These are phyloP conservation scores for Dendrolimus pini DNA, from an alignment of 2,888 invertebrate genomes.

Conservation along the genomic window DNA sequence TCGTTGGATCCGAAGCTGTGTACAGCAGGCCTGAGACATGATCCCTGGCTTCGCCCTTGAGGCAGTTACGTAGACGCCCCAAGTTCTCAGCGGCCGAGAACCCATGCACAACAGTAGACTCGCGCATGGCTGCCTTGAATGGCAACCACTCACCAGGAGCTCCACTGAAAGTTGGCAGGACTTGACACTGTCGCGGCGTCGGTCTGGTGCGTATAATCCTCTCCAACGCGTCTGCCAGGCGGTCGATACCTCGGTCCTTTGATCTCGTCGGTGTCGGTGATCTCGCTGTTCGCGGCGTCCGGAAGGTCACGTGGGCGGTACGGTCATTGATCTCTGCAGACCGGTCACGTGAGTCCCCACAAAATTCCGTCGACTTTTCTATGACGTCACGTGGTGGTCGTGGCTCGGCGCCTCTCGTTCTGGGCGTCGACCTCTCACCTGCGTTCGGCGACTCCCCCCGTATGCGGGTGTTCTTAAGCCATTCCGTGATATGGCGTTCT, in stretches of 20 bases:
- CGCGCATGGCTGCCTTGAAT: not conserved
- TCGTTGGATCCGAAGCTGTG: conserved; percentile 9
- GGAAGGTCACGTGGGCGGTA: not conserved
- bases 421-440: too few relatives aligned
- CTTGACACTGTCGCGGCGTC: not conserved
- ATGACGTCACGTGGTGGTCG: not conserved
- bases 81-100: conserved; percentile 9
- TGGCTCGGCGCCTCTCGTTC: not conserved
- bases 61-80: conserved; percentile 7
- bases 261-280: not conserved
- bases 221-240: not conserved
- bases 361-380: not conserved
- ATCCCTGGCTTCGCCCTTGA: conserved; percentile 12
- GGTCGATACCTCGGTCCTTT: not conserved
- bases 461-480: too few relatives aligned
- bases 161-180: not conserved
- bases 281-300: not conserved
- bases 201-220: not conserved
- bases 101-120: not conserved
- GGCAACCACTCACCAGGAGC: not conserved
- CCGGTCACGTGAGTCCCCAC: not conserved
- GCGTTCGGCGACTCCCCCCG: too few relatives aligned
- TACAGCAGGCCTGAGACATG: conserved; percentile 8
- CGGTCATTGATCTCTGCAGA: not conserved
- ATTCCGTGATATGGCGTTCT: too few relatives aligned